These are phyloP conservation scores for Euplagia quadripunctaria DNA, from an alignment of 2,888 invertebrate species.

Conservation along the genomic window DNA sequence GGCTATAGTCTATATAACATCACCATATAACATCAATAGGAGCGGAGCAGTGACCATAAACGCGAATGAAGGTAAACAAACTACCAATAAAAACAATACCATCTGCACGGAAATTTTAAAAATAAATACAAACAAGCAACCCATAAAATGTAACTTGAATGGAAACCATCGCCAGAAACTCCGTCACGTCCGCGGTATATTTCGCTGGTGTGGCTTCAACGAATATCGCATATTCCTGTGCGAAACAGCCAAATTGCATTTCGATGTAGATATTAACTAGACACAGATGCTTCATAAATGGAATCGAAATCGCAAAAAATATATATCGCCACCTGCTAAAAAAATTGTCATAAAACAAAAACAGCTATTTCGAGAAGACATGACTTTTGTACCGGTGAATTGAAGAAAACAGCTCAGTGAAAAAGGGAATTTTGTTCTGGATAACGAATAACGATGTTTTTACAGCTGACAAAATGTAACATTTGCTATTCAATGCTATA, in stretches of 20 bases:
- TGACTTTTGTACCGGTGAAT: too few species aligned
- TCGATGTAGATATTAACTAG: slow-evolving; percentile 56
- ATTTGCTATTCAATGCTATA: too few species aligned
- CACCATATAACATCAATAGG: neutral
- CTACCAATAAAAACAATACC: neutral
- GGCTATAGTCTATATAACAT: too few species aligned
- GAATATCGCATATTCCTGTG: slow-evolving; percentile 60
- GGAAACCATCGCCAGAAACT: slow-evolving; percentile 32
- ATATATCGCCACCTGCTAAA: neutral
- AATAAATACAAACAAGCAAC: slow-evolving; percentile 19
- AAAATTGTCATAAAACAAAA: neutral
- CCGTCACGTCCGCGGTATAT: slow-evolving; percentile 56
- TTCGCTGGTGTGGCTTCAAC: slow-evolving; percentile 39
- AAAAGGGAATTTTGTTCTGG: too few species aligned
- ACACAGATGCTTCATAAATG: slow-evolving; percentile 23
- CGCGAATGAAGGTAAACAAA: neutral
- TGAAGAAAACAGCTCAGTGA: too few species aligned
- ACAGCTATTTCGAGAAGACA: too few species aligned
- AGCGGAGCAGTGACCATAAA: too few species aligned
- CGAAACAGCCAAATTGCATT: slow-evolving; percentile 70
- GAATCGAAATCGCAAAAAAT: slow-evolving; percentile 18
- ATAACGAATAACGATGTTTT: too few species aligned
- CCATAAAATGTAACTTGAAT: slow-evolving; percentile 43
- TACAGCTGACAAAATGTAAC: too few species aligned
- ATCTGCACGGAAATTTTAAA: slow-evolving; percentile 2